Percentiles rank a stretch among this genome's conserved stretches.
phyloP scores from a whole-genome alignment of 2,113 vertebrate species.

The Formicarius rufipectus region DNA sequence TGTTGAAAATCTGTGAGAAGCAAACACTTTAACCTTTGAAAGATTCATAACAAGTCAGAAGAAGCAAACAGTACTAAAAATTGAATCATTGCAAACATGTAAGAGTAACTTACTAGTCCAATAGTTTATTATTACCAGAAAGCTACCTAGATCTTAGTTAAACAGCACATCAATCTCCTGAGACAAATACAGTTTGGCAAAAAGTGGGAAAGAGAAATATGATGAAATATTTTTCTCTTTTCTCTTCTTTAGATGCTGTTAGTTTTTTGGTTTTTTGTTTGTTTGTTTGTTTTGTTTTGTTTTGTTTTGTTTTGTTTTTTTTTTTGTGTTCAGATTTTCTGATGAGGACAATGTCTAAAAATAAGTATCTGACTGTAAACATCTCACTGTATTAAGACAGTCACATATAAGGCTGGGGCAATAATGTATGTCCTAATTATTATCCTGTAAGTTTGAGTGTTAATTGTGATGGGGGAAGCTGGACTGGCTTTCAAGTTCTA shows the following conservation, averaged over 20 bases:
- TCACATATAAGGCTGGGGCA: background rate
- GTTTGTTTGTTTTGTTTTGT: too few relatives aligned
- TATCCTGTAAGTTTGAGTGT: background rate
- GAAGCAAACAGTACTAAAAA: background rate
- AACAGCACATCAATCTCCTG: background rate
- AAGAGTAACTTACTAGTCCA: background rate
- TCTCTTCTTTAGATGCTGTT: too few relatives aligned
- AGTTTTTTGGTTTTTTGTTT: too few relatives aligned
- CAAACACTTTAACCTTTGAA: background rate
- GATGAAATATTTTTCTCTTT: too few relatives aligned
- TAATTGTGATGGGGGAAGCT: background rate
- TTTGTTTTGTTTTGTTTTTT: too few relatives aligned
- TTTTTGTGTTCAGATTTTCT: background rate
- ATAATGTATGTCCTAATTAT: background rate
- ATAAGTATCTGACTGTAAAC: background rate
- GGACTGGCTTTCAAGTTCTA: background rate
- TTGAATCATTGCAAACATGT: background rate
- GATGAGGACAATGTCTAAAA: background rate
- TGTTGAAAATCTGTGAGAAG: background rate
- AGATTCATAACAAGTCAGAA: background rate
- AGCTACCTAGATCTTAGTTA: background rate
- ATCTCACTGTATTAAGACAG: background rate
- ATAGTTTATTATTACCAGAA: background rate
- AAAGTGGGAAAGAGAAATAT: background rate
- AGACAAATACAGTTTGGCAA: background rate